A percentile compares a stretch with the other conserved stretches of the same genome.
These are phyloP conservation scores for Chouioia cunea DNA, from an alignment of 2,888 invertebrate species.

Conservation along the genomic window DNA sequence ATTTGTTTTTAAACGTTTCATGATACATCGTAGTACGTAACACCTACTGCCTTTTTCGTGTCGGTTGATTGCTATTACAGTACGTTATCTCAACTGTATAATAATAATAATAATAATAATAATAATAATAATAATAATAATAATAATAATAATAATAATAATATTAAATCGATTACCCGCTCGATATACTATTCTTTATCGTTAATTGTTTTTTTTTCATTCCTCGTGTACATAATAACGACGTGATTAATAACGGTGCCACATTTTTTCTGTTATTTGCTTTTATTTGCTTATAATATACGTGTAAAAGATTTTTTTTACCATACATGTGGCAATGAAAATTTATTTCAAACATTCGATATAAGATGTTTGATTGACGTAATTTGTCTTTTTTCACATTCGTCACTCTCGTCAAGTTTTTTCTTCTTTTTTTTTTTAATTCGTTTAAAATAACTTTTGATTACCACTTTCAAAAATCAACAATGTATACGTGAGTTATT, in stretches of 20 bases:
- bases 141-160: conserved; percentile 60
- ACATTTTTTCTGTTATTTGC: conserved; percentile 8
- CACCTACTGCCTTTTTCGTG: conserved; percentile 54
- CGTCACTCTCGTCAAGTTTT: neutral
- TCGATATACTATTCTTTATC: conserved; percentile 39
- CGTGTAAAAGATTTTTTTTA: conserved; percentile 35
- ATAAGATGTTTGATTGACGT: neutral
- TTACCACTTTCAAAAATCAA: conserved; percentile 39
- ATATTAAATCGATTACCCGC: conserved; percentile 59
- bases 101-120: conserved; percentile 60
- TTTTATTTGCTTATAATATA: conserved; percentile 27
- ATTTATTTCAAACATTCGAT: conserved; percentile 35
- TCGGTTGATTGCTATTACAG: conserved; percentile 39
- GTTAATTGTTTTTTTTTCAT: conserved; percentile 22
- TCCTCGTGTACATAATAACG: conserved; percentile 19
- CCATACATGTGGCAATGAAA: conserved; percentile 32
- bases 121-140: no score
- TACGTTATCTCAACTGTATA: conserved; percentile 54
- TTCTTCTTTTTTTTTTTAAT: neutral
- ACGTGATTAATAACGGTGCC: conserved; percentile 32
- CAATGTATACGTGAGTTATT: conserved; percentile 35
- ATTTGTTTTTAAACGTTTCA: conserved; percentile 61
- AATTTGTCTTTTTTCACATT: neutral
- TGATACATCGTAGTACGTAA: conserved; percentile 65
- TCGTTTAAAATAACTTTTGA: conserved; percentile 41